Evolutionary conservation across 2,888 invertebrate species (phyloP).

Genomic region (Capitulum mitella): DNA sequence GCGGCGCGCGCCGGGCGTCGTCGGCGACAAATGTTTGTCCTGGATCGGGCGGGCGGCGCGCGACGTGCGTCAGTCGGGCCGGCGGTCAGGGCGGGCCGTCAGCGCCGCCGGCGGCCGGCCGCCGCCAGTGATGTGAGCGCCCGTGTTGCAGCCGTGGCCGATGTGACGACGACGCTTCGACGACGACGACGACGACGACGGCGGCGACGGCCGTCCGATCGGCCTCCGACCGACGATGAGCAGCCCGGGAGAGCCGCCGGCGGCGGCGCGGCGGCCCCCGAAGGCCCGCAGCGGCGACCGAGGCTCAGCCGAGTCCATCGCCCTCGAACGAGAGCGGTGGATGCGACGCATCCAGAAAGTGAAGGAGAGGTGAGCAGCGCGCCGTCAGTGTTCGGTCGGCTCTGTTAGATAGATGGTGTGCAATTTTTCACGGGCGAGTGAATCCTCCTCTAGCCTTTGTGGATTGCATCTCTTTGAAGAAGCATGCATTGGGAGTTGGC

Average conservation of each 20-base stretch:
- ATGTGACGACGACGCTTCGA: not conserved
- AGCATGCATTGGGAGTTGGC: no score
- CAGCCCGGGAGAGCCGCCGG: not conserved
- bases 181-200: conserved; percentile 2
- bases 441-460: no score
- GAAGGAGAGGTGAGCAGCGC: not conserved
- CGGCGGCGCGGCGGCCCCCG: not conserved
- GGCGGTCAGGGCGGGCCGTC: not conserved
- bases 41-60: not conserved
- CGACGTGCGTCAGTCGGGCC: not conserved
- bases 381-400: no score
- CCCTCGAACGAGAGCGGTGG: not conserved
- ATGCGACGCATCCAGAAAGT: conserved; percentile 13
- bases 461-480: no score
- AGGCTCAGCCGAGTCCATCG: not conserved
- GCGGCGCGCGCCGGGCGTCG: not conserved
- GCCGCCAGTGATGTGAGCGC: not conserved
- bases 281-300: not conserved
- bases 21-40: not conserved
- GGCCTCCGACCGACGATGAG: conserved; percentile 16
- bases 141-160: not conserved
- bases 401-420: no score
- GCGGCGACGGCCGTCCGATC: not conserved
- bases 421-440: no score
- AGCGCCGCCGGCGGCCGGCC: no score